Evolutionary conservation across 2,888 invertebrate genomes (phyloP), one percentile per base, ranked within the genome.

Genomic region (Netelia inedita): DNA sequence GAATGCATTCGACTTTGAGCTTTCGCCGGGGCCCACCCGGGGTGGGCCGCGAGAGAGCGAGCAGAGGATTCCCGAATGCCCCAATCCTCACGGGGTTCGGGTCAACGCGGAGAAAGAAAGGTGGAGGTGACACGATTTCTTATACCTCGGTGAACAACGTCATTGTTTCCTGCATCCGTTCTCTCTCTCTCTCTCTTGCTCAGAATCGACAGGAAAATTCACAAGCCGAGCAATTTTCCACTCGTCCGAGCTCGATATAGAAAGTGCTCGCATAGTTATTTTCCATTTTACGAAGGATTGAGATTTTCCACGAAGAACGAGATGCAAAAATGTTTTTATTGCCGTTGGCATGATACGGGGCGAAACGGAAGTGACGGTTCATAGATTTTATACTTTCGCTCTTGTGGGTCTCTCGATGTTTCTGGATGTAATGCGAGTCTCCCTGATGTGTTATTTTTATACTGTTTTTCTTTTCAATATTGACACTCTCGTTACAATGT

Each of bases 141-240:
- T 85, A 73, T 82, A 75, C 75, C 63, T 68, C 63, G 69, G 16
- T 55, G 82, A 79, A 82, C 84, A 84, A 84, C 79, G 75, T 81
- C 83, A 74, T 78, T 85, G 81, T 66, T 76, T 73, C 73, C 35
- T 78, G 46, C 46, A 59, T 68, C 19, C n/a, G 73, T 19, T 35
- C 35, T 35, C 14, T 46, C 16, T 57, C n/a, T n/a, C 41, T 41
- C 8, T 6, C 14, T 46, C 16, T 57, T 57, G 19, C 21, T 57
- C 57, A 23, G 11, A 50, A 69, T 63, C 57, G 53, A 74, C 65
- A 35, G 69, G 68, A 65, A 72, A 63, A 63, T 68, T 84, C 50
- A 61, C 55, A 61, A 63, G 61, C 69, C 68, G 68, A 65, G 73
- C 78, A 78, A 81, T 85, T 85, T 85, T 74, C 55, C 81, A 50